phyloP scores from a whole-genome alignment of 1,140 invertebrate genomes.

The Neuroterus valhalla region DNA sequence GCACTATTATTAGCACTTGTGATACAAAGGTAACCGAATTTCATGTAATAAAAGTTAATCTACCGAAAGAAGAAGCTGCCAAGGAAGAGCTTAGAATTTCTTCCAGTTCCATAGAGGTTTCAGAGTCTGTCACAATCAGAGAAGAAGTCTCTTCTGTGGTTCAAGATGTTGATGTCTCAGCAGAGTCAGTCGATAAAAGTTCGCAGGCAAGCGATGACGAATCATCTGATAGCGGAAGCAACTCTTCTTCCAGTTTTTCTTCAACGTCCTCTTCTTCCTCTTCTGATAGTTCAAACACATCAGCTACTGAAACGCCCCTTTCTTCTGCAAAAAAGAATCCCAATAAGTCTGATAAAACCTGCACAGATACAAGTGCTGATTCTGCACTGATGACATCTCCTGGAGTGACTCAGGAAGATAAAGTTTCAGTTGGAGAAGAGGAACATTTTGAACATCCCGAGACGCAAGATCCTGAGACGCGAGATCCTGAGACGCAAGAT shows the following conservation, averaged over 20 bases:
- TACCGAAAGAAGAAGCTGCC: constrained; percentile 63
- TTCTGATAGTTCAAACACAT: constrained; percentile 41
- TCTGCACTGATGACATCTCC: not conserved
- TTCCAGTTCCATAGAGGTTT: constrained; percentile 48
- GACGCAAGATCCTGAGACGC: no score
- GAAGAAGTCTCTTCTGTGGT: not conserved
- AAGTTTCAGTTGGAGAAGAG: no score
- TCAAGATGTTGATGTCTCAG: not conserved
- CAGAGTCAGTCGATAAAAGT: not conserved
- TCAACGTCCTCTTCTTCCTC: constrained; percentile 54
- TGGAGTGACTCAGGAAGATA: no score
- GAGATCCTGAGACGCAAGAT: no score
- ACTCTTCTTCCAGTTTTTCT: constrained; percentile 52
- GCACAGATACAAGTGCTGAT: constrained; percentile 43
- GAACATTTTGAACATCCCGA: no score
- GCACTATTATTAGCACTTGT: not conserved
- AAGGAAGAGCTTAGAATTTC: constrained; percentile 65
- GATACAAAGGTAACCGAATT: constrained; percentile 67
- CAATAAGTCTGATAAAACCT: constrained; percentile 42
- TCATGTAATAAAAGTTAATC: constrained; percentile 70
- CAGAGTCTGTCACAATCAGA: not conserved
- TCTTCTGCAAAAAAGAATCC: constrained; percentile 39
- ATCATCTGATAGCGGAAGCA: constrained; percentile 44
- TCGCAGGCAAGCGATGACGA: constrained; percentile 53
- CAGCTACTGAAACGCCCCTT: constrained; percentile 26